Evolutionary conservation across 2,113 vertebrate genomes (phyloP).

Genomic region (Takifugu flavidus): DNA sequence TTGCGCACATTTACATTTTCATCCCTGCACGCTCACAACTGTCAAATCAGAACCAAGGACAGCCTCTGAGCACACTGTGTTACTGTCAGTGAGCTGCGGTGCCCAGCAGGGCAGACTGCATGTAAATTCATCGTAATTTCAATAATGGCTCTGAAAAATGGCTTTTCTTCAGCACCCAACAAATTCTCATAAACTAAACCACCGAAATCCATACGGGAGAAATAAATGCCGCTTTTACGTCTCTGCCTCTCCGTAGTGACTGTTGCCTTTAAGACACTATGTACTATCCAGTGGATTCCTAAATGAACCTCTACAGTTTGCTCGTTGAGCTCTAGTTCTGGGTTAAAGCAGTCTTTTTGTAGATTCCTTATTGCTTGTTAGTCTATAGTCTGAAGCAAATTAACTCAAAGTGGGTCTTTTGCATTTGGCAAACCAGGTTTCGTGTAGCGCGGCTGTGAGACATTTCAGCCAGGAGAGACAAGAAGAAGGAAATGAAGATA

Average conservation of each 20-base stretch:
- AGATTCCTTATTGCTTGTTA: constrained; percentile 18
- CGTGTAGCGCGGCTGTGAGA: too few species aligned
- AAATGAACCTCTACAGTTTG: too few species aligned
- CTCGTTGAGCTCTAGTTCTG: constrained; percentile 8
- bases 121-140: too few species aligned
- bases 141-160: too few species aligned
- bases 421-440: too few species aligned
- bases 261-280: too few species aligned
- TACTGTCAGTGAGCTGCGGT: neutral
- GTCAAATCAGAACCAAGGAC: constrained; percentile 32
- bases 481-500: neutral
- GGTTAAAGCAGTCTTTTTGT: constrained; percentile 10
- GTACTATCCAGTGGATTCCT: too few species aligned
- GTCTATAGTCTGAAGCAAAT: constrained; percentile 36
- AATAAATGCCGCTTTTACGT: too few species aligned
- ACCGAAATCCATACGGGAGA: too few species aligned
- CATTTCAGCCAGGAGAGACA: constrained; percentile 19
- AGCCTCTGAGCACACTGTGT: constrained; percentile 2
- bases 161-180: too few species aligned
- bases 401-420: neutral
- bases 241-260: too few species aligned
- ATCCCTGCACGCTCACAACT: neutral
- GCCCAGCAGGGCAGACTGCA: neutral
- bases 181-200: too few species aligned
- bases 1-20: neutral